Percentiles rank a stretch among this genome's conserved stretches.
Conservation (phyloP, 2,797 vertebrate species). For the Anableps anableps region DNA sequence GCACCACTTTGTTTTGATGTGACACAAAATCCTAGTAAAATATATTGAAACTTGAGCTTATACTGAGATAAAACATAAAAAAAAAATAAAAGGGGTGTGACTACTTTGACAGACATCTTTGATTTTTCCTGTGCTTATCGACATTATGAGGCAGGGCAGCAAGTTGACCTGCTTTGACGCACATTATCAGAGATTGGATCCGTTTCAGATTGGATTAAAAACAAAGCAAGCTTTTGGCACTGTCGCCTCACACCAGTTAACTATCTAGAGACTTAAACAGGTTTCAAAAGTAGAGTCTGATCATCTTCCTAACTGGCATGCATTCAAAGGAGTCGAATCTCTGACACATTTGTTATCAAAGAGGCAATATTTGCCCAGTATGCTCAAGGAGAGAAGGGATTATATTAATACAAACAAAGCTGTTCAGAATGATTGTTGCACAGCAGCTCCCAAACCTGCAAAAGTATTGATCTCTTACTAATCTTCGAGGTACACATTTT, state of each 20-base stretch:
- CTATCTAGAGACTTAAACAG: constrained; percentile 49
- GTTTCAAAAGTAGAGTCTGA: constrained; percentile 51
- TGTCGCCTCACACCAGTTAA: constrained; percentile 35
- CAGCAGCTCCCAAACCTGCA: constrained; percentile 9
- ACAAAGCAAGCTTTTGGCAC: constrained; percentile 53
- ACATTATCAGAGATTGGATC: constrained; percentile 48
- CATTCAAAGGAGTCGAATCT: constrained; percentile 43
- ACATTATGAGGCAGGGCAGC: constrained; percentile 48
- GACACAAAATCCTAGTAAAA: neutral
- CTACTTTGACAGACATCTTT: constrained; percentile 39
- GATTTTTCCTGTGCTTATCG: constrained; percentile 28
- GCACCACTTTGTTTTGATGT: too few species aligned
- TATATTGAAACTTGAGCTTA: neutral
- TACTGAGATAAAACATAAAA: constrained; percentile 6
- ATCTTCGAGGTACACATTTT: constrained; percentile 22
- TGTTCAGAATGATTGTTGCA: constrained; percentile 18
- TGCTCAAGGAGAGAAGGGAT: constrained; percentile 17
- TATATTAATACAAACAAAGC: constrained; percentile 19
- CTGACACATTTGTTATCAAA: constrained; percentile 29
- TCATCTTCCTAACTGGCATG: constrained; percentile 43
- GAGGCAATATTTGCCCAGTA: constrained; percentile 6
- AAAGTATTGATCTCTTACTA: constrained; percentile 14
- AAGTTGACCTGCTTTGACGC: constrained; percentile 55
- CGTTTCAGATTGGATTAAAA: constrained; percentile 54
- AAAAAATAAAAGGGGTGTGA: constrained; percentile 27